phyloP scores from a whole-genome alignment of 2,888 invertebrate genomes.

The Archips crataeganus region DNA sequence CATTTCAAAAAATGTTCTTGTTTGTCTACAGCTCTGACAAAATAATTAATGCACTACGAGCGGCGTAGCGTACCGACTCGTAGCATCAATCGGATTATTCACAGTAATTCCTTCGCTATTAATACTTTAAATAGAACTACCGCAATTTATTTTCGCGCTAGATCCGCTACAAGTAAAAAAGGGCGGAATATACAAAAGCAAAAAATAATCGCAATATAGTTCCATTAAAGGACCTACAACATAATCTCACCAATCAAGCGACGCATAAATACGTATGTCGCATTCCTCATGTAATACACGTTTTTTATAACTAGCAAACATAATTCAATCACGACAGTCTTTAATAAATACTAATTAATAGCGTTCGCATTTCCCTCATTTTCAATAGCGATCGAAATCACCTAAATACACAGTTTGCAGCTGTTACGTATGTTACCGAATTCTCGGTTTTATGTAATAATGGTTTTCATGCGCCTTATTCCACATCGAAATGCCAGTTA shows the following conservation, averaged over 20 bases:
- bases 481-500: conserved; percentile 18
- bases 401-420: background rate
- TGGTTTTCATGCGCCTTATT: conserved; percentile 25
- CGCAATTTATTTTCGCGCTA: no score
- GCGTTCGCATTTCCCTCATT: conserved; percentile 20
- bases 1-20: no score
- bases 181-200: no score
- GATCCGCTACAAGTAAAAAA: no score
- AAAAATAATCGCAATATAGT: no score
- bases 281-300: conserved; percentile 11
- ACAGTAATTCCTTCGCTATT: no score
- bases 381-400: conserved; percentile 22
- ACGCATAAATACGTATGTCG: conserved; percentile 15
- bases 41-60: background rate
- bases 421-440: conserved; percentile 39
- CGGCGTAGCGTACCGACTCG: background rate
- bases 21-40: background rate
- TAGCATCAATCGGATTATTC: background rate
- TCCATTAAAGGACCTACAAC: no score
- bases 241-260: background rate
- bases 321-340: conserved; percentile 27
- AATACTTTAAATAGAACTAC: no score
- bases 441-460: conserved; percentile 42
- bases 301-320: conserved; percentile 25
- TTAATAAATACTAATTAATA: conserved; percentile 25